Conservation (phyloP, 2,797 vertebrate species). For the Labroides dimidiatus region DNA sequence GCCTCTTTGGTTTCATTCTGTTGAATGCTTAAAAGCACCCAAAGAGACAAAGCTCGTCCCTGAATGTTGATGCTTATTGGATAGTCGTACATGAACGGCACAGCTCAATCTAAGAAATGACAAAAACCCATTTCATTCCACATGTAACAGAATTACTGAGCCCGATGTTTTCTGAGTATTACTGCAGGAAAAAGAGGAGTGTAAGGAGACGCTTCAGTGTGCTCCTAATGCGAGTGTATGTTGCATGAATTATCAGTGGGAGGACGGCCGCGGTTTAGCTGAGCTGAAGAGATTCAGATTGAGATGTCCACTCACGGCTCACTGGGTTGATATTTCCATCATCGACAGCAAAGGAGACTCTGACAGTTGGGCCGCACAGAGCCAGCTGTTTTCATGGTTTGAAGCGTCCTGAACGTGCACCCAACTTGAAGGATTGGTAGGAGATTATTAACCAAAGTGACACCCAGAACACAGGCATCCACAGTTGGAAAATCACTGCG, state of each 20-base stretch:
- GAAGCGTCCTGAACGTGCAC: conserved; percentile 82
- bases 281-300: conserved; percentile 82
- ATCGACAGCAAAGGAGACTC: conserved; percentile 86
- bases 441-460: conserved; percentile 89
- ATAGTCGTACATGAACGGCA: conserved; percentile 53
- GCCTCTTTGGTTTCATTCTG: conserved; percentile 74
- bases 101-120: conserved; percentile 40
- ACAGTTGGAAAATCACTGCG: conserved; percentile 73
- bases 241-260: conserved; percentile 82
- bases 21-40: conserved; percentile 64
- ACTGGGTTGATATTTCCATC: conserved; percentile 88
- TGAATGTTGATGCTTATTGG: conserved; percentile 67
- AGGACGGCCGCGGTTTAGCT: conserved; percentile 67
- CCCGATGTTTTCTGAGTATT: conserved; percentile 33
- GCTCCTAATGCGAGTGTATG: conserved; percentile 65
- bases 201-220: conserved; percentile 39
- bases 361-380: conserved; percentile 86
- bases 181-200: conserved; percentile 7
- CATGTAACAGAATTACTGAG: conserved; percentile 57
- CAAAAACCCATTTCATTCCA: conserved; percentile 68
- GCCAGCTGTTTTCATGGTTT: conserved; percentile 89
- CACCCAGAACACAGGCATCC: conserved; percentile 78
- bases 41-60: conserved; percentile 45
- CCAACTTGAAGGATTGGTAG: conserved; percentile 84
- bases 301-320: conserved; percentile 87